Conservation (phyloP, 2,797 vertebrate genomes). For the Cryptoblepharus egeriae region DNA sequence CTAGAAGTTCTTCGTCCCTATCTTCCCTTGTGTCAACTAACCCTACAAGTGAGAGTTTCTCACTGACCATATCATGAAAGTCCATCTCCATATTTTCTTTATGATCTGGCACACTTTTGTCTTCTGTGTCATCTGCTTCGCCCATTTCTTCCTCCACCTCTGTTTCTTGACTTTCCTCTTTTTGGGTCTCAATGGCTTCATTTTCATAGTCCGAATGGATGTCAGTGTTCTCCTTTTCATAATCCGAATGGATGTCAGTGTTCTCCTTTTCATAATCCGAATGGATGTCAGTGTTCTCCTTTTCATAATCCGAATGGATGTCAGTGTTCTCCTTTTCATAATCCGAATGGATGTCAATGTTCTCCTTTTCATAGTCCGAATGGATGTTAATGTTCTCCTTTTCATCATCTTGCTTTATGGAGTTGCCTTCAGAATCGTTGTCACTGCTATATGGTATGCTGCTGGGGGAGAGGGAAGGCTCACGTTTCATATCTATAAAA, state of each 20-base stretch:
- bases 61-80: neutral
- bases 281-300: neutral
- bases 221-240: neutral
- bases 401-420: neutral
- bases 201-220: constrained; percentile 11
- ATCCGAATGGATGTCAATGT: constrained; percentile 9
- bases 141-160: neutral
- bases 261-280: neutral
- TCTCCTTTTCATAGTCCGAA: constrained; percentile 27
- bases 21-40: constrained; percentile 59
- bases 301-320: neutral
- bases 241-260: neutral
- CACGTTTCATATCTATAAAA: constrained; percentile 63
- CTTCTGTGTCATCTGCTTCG: constrained; percentile 18
- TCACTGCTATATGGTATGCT: constrained; percentile 74
- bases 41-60: neutral
- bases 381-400: neutral
- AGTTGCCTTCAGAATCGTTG: constrained; percentile 56
- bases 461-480: constrained; percentile 68
- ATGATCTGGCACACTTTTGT: constrained; percentile 20
- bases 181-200: constrained; percentile 21
- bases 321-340: too few species aligned
- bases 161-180: constrained; percentile 43
- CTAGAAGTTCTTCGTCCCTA: neutral
- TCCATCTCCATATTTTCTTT: neutral